Conservation (phyloP, 2,888 invertebrate species). For the Brachynemurus nebulosus region DNA sequence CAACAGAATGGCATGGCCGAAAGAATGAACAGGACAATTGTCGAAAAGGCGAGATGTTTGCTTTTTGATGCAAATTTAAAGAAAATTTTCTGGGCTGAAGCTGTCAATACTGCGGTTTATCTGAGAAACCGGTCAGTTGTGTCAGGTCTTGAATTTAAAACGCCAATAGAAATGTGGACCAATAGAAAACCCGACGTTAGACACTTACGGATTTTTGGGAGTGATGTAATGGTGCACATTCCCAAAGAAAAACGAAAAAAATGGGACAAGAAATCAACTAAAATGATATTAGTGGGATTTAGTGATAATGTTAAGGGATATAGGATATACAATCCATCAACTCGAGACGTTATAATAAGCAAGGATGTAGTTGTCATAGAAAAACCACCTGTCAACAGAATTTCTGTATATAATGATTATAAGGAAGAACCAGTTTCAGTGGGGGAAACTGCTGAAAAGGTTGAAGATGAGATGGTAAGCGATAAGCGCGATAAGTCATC, state of each 20-base stretch:
- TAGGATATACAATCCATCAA: constrained; percentile 17
- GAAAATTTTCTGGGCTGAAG: constrained; percentile 24
- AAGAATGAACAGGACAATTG: constrained; percentile 25
- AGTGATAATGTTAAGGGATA: constrained; percentile 21
- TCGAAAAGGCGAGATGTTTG: constrained; percentile 23
- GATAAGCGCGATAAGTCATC: no score
- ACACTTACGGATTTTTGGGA: constrained; percentile 26
- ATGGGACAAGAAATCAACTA: constrained; percentile 18
- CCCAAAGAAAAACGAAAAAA: constrained; percentile 23
- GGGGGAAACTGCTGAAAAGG: not conserved
- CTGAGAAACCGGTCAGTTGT: constrained; percentile 17
- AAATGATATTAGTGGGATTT: constrained; percentile 2
- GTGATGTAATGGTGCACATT: constrained; percentile 23
- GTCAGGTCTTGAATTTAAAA: constrained; percentile 13
- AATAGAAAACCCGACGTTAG: constrained; percentile 23
- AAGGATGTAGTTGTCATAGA: not conserved
- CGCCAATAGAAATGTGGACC: constrained; percentile 26
- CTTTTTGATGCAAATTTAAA: constrained; percentile 18
- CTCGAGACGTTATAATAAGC: not conserved
- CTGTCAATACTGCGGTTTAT: constrained; percentile 18
- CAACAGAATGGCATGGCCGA: constrained; percentile 27
- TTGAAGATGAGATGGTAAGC: not conserved
- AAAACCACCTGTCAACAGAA: not conserved
- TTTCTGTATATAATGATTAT: no score
- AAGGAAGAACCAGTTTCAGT: not conserved